Base-by-base conservation (phyloP, 2,888 invertebrate species). In the Drosophila dives region DNA sequence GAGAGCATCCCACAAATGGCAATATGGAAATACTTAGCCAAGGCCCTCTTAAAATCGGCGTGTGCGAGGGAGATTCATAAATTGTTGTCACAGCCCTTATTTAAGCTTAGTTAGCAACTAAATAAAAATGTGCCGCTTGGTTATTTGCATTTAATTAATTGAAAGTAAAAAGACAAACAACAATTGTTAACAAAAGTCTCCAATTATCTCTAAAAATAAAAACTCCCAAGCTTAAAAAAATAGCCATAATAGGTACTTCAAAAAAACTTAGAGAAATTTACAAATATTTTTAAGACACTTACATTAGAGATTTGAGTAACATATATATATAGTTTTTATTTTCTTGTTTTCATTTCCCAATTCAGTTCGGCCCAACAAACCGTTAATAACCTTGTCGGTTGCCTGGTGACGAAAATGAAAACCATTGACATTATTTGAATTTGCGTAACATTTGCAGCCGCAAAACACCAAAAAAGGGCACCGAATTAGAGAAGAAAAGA, bases 391-490 rank as follows among this genome's bases (percentile, higher is more conserved):
- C 90, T 86, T 85, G 86, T 63, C 55, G 42, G 50, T 12, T 23
- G 32, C 3, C 56, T 54, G 66, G 64, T 87, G 85, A 85, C 80
- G 64, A 80, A 87, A 75, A 77, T 72, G 36, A 65, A 64, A 71
- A 66, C 59, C 50, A 66, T 68, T 75, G 74, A 75, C 51, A 64
- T 69, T 68, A 62, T 61, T 50, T 49, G 59, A 72, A 76, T 85
- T 86, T 90, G 86, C 88, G 90, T 75, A 86, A 86, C 86, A 75
- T 83, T 89, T 77, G 86, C 83, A 72, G 66, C 26, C 38, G n/a
- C 20, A 50, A 40, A 53, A 49, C 56, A 51, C 64, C 32, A 67
- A 55, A 69, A 33, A 75, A 63, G 70, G 32, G 75, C 82, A 63
- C 75, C 60, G 61, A 85, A 69, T 50, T 40, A 33, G 62, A 54